These are phyloP conservation scores for Gobionotothen gibberifrons DNA, from an alignment of 2,797 vertebrate genomes.

Conservation along the genomic window DNA sequence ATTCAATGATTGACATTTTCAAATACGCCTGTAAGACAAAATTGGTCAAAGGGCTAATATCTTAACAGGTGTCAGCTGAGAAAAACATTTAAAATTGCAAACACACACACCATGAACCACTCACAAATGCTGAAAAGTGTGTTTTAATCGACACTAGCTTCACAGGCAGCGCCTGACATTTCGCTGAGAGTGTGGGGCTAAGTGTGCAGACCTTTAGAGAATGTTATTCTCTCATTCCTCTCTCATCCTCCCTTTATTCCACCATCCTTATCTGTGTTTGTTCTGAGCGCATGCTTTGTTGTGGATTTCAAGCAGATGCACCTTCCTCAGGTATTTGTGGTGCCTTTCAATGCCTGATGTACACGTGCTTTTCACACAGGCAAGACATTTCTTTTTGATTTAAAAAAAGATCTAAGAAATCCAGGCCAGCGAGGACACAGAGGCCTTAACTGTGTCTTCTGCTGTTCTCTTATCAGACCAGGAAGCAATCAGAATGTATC, in stretches of 20 bases:
- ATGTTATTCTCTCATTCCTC: constrained; percentile 63
- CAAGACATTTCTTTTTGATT: background rate
- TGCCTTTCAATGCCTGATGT: constrained; percentile 10
- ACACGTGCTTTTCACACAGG: constrained; percentile 7
- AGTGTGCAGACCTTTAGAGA: constrained; percentile 78
- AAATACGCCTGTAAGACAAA: constrained; percentile 32
- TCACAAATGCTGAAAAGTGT: constrained; percentile 48
- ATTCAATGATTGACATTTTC: constrained; percentile 53
- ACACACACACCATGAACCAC: constrained; percentile 11
- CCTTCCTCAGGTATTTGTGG: constrained; percentile 29
- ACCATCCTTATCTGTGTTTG: constrained; percentile 65
- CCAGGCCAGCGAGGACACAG: constrained; percentile 10
- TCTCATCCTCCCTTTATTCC: constrained; percentile 55
- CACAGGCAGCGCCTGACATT: constrained; percentile 72
- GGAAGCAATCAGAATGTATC: constrained; percentile 15
- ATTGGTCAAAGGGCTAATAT: constrained; percentile 53
- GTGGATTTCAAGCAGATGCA: constrained; percentile 42
- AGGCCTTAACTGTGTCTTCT: background rate
- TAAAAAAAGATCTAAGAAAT: constrained; percentile 15
- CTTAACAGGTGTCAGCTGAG: constrained; percentile 43
- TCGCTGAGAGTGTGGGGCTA: constrained; percentile 63
- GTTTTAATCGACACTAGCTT: constrained; percentile 63
- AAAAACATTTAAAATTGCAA: constrained; percentile 30
- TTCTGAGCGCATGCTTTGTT: constrained; percentile 40
- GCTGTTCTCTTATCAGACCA: constrained; percentile 23